Conservation (phyloP, 2,113 vertebrate genomes). For the Ammodytes marinus region DNA sequence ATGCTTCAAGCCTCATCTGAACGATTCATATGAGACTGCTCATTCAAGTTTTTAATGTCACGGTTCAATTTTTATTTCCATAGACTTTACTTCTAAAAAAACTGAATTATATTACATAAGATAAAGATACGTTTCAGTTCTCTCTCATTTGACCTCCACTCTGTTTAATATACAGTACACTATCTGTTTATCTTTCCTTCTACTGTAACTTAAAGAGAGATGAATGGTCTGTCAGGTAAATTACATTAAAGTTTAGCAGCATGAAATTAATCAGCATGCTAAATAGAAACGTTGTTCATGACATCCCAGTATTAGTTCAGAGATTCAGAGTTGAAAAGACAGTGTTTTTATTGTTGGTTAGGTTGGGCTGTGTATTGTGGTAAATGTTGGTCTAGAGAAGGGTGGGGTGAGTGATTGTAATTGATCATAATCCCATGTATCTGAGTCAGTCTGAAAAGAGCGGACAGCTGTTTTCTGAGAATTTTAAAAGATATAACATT, state of each 20-base stretch:
- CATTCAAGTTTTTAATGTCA: neutral
- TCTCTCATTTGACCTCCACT: neutral
- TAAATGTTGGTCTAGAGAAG: neutral
- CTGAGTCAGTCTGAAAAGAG: neutral
- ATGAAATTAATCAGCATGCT: neutral
- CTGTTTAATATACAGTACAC: no score
- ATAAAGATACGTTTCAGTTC: neutral
- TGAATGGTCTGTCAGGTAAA: neutral
- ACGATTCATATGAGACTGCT: neutral
- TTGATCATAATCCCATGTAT: neutral
- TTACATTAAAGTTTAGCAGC: neutral
- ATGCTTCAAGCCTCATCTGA: neutral
- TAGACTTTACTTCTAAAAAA: neutral
- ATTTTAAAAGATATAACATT: neutral
- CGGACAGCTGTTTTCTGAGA: neutral
- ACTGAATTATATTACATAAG: neutral
- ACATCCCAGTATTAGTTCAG: neutral
- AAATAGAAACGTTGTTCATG: neutral
- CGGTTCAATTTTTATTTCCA: neutral
- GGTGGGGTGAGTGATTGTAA: slow-evolving; percentile 6
- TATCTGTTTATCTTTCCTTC: neutral
- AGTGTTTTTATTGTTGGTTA: neutral
- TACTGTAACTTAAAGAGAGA: neutral
- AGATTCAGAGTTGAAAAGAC: neutral
- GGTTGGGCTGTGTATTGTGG: neutral